Evolutionary conservation across 2,113 vertebrate species (phyloP).

Genomic region (Osmerus eperlanus): DNA sequence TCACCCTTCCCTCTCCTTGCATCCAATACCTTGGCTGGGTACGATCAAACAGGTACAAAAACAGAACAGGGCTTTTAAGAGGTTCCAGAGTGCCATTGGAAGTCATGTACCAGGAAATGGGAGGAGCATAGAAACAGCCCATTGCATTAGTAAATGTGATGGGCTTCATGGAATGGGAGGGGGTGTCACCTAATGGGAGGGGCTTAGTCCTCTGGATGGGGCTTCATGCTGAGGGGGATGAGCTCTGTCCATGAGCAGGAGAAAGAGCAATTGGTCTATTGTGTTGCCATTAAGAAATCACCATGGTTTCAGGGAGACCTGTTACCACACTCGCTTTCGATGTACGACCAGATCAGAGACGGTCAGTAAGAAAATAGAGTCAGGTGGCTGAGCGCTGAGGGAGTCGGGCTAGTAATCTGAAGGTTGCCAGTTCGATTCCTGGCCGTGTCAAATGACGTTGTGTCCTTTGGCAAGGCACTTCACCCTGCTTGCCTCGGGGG

Average conservation of each 20-base stretch:
- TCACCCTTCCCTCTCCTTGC: no score
- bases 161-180: not conserved
- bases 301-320: conserved; percentile 30
- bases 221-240: not conserved
- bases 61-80: no score
- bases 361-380: conserved; percentile 64
- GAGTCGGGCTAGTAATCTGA: no score
- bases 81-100: no score
- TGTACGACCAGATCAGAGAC: not conserved
- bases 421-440: no score
- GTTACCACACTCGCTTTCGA: conserved; percentile 66
- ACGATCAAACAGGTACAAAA: no score
- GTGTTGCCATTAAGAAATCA: conserved; percentile 7
- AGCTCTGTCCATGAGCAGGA: not conserved
- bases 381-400: no score
- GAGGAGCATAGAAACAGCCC: not conserved
- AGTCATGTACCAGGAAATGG: not conserved
- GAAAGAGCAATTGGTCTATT: not conserved
- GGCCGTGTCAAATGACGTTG: no score
- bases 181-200: not conserved
- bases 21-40: no score
- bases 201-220: not conserved
- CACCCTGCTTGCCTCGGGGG: no score
- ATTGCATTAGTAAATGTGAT: not conserved
- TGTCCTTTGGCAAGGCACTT: no score